Evolutionary conservation across 2,888 invertebrate genomes (phyloP), one percentile per base, ranked within the genome.

Genomic region (Cataglyphis altisquamis): DNA sequence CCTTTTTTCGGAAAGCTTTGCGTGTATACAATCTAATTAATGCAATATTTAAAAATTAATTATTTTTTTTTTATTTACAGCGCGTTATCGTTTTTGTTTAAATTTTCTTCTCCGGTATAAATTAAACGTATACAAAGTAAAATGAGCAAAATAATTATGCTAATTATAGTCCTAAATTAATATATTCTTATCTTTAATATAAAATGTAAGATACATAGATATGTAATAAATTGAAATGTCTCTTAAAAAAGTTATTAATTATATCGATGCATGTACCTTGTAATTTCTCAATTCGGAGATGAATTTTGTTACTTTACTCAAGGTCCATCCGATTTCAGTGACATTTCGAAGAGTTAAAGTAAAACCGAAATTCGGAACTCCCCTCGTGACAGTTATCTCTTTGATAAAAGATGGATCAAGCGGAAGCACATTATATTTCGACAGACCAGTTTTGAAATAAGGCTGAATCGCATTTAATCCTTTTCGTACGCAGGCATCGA

Each of bases 1-100:
- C 96, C 96, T 92, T 98, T 98, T 90, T 97, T 97, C 0, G 98
- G 98, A 93, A 98, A 98, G 93, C 97, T 97, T 94, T 98, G 98
- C 0, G 97, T 97, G 92, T 97, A 97, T 82, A 97, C 96, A 3
- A 98, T 92, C 94, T 95, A 84, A 81, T 57, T 52, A 21, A 78
- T 36, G n/a, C 18, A 78, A 78, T 60, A 15, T 36, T 67, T 18
- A 67, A 67, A 29, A 18, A 29, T 68, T 45, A 32, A 4, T 39
- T 32, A 15, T 2, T 55, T 67, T 21, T 67, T 21, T 15, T 10
- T 55, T 5, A 9, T 1, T 6, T 0, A 18, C 52, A 21, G 18
- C 10, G 15, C 4, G 9, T n/a, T 32, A 29, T 36, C 25, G 1
- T 15, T 36, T 74, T 9, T 9, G 15, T 5, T 45, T 25, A 39